A percentile compares a stretch with the other conserved stretches of the same genome.
Evolutionary conservation across 2,797 vertebrate species (phyloP).

Genomic region (Pseudotriccus pelzelni): DNA sequence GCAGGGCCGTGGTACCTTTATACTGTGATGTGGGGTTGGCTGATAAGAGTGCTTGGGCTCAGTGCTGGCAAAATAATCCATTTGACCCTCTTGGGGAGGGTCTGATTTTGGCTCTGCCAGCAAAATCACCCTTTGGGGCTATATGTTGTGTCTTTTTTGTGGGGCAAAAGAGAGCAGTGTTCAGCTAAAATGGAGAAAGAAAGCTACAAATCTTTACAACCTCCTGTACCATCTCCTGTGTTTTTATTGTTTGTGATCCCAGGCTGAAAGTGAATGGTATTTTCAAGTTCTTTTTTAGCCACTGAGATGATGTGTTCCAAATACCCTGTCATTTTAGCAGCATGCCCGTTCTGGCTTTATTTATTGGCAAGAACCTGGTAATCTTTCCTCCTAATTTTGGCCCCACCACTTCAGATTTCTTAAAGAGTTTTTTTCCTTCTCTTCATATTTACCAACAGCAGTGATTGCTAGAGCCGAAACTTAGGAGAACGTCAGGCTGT

Average conservation of each 20-base stretch:
- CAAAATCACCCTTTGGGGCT: not conserved
- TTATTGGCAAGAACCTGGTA: not conserved
- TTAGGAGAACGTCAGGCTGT: not conserved
- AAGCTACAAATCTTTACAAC: not conserved
- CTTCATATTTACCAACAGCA: not conserved
- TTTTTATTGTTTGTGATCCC: not conserved
- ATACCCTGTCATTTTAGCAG: not conserved
- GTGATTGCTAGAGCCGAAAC: not conserved
- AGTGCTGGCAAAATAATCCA: not conserved
- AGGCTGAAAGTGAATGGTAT: not conserved
- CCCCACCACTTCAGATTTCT: not conserved
- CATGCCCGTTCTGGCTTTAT: rapidly evolving
- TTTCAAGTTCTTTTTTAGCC: not conserved
- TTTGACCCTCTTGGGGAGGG: not conserved
- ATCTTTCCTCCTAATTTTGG: not conserved
- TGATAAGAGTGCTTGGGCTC: not conserved
- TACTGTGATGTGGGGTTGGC: not conserved
- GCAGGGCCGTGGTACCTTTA: not conserved
- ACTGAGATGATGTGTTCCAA: not conserved
- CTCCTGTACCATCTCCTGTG: not conserved
- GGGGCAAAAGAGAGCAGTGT: not conserved
- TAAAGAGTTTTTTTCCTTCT: not conserved
- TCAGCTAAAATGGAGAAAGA: not conserved
- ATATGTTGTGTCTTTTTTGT: not conserved
- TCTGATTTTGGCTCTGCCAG: not conserved